Evolutionary conservation across 2,797 vertebrate genomes (phyloP).

Genomic region (Paguma larvata): DNA sequence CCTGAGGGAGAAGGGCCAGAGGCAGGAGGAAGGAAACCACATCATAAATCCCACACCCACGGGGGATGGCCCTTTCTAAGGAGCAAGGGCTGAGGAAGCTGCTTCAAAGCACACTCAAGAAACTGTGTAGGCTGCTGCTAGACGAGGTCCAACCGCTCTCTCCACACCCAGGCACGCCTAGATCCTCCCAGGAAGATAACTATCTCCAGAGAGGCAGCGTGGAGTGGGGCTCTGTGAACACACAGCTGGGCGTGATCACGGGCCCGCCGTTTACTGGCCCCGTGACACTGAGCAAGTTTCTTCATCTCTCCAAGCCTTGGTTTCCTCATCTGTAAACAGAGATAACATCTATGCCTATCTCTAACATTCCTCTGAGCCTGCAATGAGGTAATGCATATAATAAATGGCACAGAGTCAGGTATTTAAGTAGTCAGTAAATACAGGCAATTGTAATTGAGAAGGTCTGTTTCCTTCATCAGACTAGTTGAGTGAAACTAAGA

Average conservation of each 20-base stretch:
- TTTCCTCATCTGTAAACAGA: conserved; percentile 64
- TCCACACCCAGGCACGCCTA: conserved; percentile 56
- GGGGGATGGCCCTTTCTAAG: conserved; percentile 21
- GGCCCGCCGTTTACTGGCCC: neutral
- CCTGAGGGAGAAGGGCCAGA: neutral
- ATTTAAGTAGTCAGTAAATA: neutral
- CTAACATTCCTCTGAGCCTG: neutral
- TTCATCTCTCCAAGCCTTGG: neutral
- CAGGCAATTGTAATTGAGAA: neutral
- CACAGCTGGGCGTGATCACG: neutral
- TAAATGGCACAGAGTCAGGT: neutral
- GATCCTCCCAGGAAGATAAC: conserved; percentile 35
- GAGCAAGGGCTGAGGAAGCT: neutral
- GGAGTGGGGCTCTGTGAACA: neutral
- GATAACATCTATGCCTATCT: neutral
- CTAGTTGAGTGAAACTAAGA: neutral
- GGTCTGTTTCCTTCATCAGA: neutral
- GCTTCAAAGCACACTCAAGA: conserved; percentile 65
- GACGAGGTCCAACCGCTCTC: neutral
- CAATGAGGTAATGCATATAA: conserved; percentile 31
- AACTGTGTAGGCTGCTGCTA: neutral
- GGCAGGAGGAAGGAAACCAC: conserved; percentile 59
- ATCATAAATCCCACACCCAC: neutral
- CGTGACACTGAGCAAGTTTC: neutral
- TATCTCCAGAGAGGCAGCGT: neutral